phyloP scores from a whole-genome alignment of 2,888 invertebrate species.

The Rhodophaea formosa region DNA sequence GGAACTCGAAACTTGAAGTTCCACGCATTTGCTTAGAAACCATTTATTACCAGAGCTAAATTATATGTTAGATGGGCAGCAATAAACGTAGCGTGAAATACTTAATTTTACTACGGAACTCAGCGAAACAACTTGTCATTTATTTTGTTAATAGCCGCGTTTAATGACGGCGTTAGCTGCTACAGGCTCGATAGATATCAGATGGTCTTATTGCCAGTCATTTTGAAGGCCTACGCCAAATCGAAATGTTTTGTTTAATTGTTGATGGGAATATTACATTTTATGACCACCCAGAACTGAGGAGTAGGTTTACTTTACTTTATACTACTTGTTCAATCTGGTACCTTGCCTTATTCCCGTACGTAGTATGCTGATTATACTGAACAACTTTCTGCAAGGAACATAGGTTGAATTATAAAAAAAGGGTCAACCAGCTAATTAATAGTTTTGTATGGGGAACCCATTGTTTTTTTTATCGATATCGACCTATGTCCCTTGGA shows the following conservation, averaged over 20 bases:
- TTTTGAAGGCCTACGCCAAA: neutral
- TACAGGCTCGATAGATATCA: neutral
- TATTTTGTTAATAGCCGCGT: constrained; percentile 22
- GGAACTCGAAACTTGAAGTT: constrained; percentile 14
- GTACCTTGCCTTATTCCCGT: no score
- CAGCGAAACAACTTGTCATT: constrained; percentile 20
- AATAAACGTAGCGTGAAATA: constrained; percentile 22
- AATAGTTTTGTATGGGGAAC: no score
- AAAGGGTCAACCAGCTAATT: no score
- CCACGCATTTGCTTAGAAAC: constrained; percentile 25
- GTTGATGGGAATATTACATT: neutral
- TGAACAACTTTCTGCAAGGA: no score
- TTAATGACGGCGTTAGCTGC: constrained; percentile 16
- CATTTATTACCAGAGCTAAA: constrained; percentile 24
- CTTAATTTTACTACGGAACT: constrained; percentile 25
- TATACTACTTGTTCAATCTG: no score
- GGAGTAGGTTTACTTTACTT: no score
- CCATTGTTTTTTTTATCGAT: no score
- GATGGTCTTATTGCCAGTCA: neutral
- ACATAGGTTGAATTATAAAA: no score
- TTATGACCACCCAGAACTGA: neutral
- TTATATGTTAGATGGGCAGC: constrained; percentile 24
- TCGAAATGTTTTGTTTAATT: constrained; percentile 7
- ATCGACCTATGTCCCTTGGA: no score
- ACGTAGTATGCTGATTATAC: no score